Evolutionary conservation across 1,140 invertebrate species (phyloP).

Genomic region (Temnothorax curvispinosus): DNA sequence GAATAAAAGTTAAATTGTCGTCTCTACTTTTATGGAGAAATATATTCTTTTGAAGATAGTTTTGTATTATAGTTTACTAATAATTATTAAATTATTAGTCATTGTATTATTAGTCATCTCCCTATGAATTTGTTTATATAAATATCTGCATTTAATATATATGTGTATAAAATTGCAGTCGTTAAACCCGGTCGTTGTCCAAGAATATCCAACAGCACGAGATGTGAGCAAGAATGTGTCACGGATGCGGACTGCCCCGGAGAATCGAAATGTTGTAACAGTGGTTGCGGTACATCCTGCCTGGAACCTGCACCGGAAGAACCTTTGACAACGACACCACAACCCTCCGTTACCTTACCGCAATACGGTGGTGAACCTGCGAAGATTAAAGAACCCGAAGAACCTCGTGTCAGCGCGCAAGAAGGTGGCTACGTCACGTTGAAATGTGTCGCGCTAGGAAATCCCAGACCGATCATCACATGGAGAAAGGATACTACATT

Average conservation of each 20-base stretch:
- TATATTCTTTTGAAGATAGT: not conserved
- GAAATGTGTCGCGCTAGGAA: slow-evolving; percentile 90
- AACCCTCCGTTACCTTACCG: slow-evolving; percentile 60
- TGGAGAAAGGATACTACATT: slow-evolving; percentile 91
- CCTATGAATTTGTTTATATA: not conserved
- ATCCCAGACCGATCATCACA: slow-evolving; percentile 90
- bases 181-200: slow-evolving; percentile 93
- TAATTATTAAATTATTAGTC: not conserved
- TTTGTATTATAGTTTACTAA: too few species aligned
- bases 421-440: slow-evolving; percentile 91
- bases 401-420: slow-evolving; percentile 88
- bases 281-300: slow-evolving; percentile 91
- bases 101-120: not conserved
- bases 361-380: slow-evolving; percentile 82
- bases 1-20: too few species aligned
- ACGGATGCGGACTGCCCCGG: slow-evolving; percentile 93
- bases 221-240: slow-evolving; percentile 90
- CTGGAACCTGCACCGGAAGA: slow-evolving; percentile 86
- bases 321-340: slow-evolving; percentile 69
- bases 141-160: not conserved
- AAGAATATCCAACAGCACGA: slow-evolving; percentile 81
- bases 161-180: slow-evolving; percentile 82
- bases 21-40: too few species aligned
- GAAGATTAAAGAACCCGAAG: slow-evolving; percentile 82
- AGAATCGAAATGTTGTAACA: slow-evolving; percentile 93